Base-by-base conservation (phyloP, 2,797 vertebrate genomes). In the Paratrypauchen microcephalus region DNA sequence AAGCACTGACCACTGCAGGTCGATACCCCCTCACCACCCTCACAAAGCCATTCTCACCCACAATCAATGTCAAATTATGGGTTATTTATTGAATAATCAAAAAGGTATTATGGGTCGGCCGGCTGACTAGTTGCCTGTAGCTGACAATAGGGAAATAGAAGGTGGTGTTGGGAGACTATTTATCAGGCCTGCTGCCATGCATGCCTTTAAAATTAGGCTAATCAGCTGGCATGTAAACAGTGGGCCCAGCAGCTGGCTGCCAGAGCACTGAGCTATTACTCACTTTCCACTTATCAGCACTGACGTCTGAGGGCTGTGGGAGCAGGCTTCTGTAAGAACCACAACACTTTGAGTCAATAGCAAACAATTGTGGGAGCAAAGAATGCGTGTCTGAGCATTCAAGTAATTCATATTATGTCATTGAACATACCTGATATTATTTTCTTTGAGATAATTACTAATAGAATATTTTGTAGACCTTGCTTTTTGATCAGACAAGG, bases 201-300 rank as follows among this genome's bases (percentile, higher is more conserved):
- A 88, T 90, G 91, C 90, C 86, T 90, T 93, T 93, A 91, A 94
- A 95, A 96, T 96, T 94, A 96, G 94, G 94, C 92, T 95, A 95
- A 96, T 96, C 94, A 95, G 92, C 91, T 94, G 95, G 91, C 93
- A 95, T 95, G 94, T 95, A 95, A 95, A 95, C 94, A 94, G 88
- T 87, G 91, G 93, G 92, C 88, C 90, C 76, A 93, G 92, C 95
- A 95, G 94, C 95, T 93, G 93, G 92, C 92, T 92, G 91, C 90
- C 93, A 94, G 92, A 93, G 92, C 86, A 85, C 87, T n/a, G 79
- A 82, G 91, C 94, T 91, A 94, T 95, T 94, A 95, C 91, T 95
- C 94, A 93, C 92, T 89, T 72, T 88, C 90, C 94, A 94, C 94
- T 94, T 94, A 95, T 93, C 87, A 90, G 85, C 79, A 21, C 76